A percentile compares a stretch with the other conserved stretches of the same genome.
phyloP scores from a whole-genome alignment of 2,113 vertebrate genomes.

The Notothenia rossii region DNA sequence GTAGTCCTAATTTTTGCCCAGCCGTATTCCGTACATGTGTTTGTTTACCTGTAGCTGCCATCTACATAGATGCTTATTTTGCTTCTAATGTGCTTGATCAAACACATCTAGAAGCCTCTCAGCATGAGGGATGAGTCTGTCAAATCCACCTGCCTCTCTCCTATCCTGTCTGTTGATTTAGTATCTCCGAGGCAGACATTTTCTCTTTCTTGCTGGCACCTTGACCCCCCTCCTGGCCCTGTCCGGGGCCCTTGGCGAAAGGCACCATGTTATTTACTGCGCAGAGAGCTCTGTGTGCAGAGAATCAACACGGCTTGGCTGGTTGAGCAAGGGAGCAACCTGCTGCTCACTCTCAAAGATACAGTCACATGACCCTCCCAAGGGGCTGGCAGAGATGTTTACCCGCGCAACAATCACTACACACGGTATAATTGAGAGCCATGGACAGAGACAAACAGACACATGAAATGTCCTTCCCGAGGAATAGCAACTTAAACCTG shows the following conservation, averaged over 20 bases:
- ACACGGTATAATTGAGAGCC: conserved; percentile 33
- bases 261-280: conserved; percentile 73
- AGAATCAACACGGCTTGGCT: conserved; percentile 62
- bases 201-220: conserved; percentile 51
- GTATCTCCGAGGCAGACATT: conserved; percentile 54
- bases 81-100: conserved; percentile 54
- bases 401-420: conserved; percentile 47
- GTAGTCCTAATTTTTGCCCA: background rate
- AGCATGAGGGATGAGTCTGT: conserved; percentile 53
- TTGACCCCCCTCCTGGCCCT: conserved; percentile 48
- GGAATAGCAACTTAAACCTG: conserved; percentile 12
- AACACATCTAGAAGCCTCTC: conserved; percentile 56
- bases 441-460: conserved; percentile 31
- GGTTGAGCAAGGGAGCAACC: conserved; percentile 67
- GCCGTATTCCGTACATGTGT: background rate
- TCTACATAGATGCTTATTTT: conserved; percentile 25
- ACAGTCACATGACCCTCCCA: conserved; percentile 67
- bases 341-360: conserved; percentile 37
- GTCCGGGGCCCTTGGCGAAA: conserved; percentile 48
- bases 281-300: conserved; percentile 63
- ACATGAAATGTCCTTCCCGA: no score
- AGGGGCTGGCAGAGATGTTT: conserved; percentile 65
- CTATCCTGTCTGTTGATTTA: conserved; percentile 53
- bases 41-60: background rate
- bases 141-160: conserved; percentile 64